Percentiles rank a stretch among this genome's conserved stretches.
These are phyloP conservation scores for Mionectes macconnelli DNA, from an alignment of 2,113 vertebrate species.

Conservation along the genomic window DNA sequence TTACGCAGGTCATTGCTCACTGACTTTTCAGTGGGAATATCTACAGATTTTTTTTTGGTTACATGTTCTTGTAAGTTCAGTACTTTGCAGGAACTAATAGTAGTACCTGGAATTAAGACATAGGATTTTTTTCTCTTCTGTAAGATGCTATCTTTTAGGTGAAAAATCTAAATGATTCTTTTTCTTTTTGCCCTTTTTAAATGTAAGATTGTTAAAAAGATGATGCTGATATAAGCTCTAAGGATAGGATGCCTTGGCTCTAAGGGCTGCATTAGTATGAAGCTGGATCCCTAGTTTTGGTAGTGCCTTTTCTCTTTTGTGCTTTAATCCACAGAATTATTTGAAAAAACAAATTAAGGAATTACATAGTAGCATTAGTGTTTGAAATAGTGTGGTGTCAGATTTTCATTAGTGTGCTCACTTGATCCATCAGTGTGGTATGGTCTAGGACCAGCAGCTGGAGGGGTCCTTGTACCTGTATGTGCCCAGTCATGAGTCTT, in stretches of 20 bases:
- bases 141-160: background rate
- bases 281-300: background rate
- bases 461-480: background rate
- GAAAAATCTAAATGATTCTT: background rate
- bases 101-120: background rate
- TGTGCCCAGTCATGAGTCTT: background rate
- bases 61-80: background rate
- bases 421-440: background rate
- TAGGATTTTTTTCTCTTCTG: background rate
- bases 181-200: background rate
- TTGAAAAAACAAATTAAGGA: background rate
- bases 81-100: background rate
- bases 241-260: background rate
- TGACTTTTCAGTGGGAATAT: background rate
- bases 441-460: background rate
- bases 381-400: background rate
- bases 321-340: background rate
- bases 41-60: background rate
- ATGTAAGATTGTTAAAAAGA: background rate
- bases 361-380: background rate
- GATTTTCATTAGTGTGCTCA: background rate
- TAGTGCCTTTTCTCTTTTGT: background rate
- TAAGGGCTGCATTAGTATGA: background rate
- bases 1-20: background rate
- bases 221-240: background rate